Base-by-base conservation (phyloP, 2,113 vertebrate genomes). In the Silurus glanis region DNA sequence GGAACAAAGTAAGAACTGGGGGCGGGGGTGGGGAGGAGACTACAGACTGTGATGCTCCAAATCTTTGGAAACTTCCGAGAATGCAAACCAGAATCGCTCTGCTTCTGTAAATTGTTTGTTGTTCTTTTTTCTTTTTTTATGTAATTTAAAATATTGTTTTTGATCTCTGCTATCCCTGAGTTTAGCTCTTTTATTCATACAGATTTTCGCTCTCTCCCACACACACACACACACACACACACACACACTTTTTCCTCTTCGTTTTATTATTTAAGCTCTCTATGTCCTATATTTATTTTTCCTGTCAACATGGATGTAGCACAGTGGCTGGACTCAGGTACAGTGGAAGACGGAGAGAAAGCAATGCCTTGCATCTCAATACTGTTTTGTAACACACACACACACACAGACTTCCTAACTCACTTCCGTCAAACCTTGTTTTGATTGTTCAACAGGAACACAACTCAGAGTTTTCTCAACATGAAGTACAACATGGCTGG, bases 91-190 rank as follows among this genome's bases (percentile, higher is more conserved):
- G 90, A 91, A 88, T 91, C 87, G 89, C 59, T 91, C 6, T 87
- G 88, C 89, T 88, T 92, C 88, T 94, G 91, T 92, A 89, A 89
- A 91, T 89, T 87, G 56, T 89, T 80, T 87, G 84, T 55, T 71
- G 82, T 49, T 53, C 23, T 91, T 89, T 91, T 91, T 93, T 93
- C 94, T 10, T 80, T 61, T 80, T 45, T 61, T 45, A 47, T 80
- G 85, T 93, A 93, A 90, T 94, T 93, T 93, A 92, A 93, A 89
- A 87, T 88, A 47, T 90, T 87, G 53, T 89, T 90, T 89, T 91
- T 69, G 45, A 83, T 51, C 49, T 83, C 49, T 86, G 82, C 87
- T 83, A 37, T 84, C 89, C 80, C 86, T 88, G 87, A 92, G 85
- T 91, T 91, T 84, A 89, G 84, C 85, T 45, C 37, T 91, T 93